phyloP scores from a whole-genome alignment of 2,113 vertebrate species.

The Hypomesus transpacificus region DNA sequence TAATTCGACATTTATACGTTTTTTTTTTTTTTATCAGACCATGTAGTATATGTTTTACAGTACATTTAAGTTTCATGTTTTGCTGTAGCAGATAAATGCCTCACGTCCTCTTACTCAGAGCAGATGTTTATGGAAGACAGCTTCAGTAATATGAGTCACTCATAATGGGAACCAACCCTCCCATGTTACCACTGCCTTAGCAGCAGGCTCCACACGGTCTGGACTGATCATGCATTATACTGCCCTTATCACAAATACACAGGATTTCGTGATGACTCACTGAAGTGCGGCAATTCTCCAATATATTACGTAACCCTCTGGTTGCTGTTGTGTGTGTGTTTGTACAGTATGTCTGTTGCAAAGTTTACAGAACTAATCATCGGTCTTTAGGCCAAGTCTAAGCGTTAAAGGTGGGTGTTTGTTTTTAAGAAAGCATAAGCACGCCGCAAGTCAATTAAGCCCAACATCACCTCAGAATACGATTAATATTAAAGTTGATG shows the following conservation, averaged over 20 bases:
- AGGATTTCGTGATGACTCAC: slow-evolving; percentile 15
- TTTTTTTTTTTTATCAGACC: too few relatives aligned
- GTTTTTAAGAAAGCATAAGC: slow-evolving; percentile 17
- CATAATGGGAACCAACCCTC: slow-evolving; percentile 77
- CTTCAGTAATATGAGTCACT: slow-evolving; percentile 66
- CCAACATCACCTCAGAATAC: slow-evolving; percentile 49
- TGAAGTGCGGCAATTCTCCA: slow-evolving; percentile 6
- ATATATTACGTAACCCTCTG: slow-evolving; percentile 23
- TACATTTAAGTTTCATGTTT: slow-evolving; percentile 2
- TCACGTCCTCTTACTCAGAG: slow-evolving; percentile 54
- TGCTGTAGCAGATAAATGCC: slow-evolving; percentile 3
- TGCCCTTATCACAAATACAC: slow-evolving; percentile 7
- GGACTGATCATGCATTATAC: slow-evolving; percentile 21
- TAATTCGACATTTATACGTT: too few relatives aligned
- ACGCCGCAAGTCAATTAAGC: slow-evolving; percentile 45
- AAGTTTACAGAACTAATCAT: not conserved
- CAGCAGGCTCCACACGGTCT: slow-evolving; percentile 60
- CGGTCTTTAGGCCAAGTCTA: too few relatives aligned
- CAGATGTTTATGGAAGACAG: slow-evolving; percentile 73
- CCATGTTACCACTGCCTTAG: slow-evolving; percentile 82
- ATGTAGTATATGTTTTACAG: not conserved
- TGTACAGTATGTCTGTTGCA: not conserved
- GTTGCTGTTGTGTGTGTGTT: not conserved
- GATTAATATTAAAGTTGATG: slow-evolving; percentile 76
- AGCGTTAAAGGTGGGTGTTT: too few relatives aligned